Percentiles rank a stretch among this genome's conserved stretches.
These are phyloP conservation scores for Littorina saxatilis DNA, from an alignment of 1,140 invertebrate species.

Conservation along the genomic window DNA sequence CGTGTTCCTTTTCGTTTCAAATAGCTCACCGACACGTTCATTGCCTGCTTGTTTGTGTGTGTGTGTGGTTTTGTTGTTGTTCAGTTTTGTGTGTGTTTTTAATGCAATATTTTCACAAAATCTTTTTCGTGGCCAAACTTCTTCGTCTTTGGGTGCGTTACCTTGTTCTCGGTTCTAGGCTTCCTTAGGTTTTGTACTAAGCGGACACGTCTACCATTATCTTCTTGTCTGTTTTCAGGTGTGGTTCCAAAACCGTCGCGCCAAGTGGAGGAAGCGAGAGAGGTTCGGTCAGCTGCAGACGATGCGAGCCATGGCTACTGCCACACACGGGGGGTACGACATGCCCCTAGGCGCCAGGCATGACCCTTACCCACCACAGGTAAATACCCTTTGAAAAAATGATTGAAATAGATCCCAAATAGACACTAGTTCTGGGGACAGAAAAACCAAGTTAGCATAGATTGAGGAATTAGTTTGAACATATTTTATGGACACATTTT, in stretches of 20 bases:
- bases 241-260: conserved; percentile 98
- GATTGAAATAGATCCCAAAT: too few relatives aligned
- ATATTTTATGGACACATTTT: too few relatives aligned
- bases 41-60: neutral
- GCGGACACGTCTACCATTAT: neutral
- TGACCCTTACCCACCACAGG: conserved; percentile 62
- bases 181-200: neutral
- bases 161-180: neutral
- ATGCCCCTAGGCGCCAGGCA: conserved; percentile 59
- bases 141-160: neutral
- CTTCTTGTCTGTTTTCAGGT: conserved; percentile 82
- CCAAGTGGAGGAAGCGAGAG: conserved; percentile 94
- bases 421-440: too few relatives aligned
- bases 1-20: too few relatives aligned
- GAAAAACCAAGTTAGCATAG: too few relatives aligned
- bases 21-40: too few relatives aligned
- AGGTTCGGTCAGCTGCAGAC: conserved; percentile 68
- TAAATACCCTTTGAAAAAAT: too few relatives aligned
- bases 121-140: neutral
- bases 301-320: conserved; percentile 68
- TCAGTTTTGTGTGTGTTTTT: neutral
- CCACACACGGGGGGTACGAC: conserved; percentile 64
- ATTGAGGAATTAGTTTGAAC: too few relatives aligned
- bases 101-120: neutral
- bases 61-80: neutral